Conservation (phyloP, 2,888 invertebrate genomes). For the Tetheella fluctuosa region DNA sequence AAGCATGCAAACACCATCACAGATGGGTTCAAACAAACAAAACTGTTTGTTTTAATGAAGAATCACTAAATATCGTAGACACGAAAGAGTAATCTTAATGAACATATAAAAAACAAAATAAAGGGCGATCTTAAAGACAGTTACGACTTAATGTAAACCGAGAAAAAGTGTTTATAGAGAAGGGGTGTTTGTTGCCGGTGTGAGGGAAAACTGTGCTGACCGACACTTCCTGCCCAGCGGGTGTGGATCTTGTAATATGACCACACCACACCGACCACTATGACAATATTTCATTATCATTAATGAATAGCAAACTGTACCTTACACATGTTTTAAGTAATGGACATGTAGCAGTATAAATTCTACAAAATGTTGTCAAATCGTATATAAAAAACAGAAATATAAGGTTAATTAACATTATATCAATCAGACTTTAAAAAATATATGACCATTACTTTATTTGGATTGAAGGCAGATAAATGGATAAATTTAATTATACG, state of each 20-base stretch:
- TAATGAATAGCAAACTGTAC: neutral
- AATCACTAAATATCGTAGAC: neutral
- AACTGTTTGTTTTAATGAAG: neutral
- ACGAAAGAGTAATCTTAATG: neutral
- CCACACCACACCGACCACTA: neutral
- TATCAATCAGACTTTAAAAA: too few species aligned
- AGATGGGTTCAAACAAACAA: neutral
- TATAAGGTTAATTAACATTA: too few species aligned
- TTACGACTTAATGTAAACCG: neutral
- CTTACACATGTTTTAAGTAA: neutral
- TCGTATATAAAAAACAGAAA: too few species aligned
- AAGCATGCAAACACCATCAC: neutral
- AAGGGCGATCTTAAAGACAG: slow-evolving; percentile 1
- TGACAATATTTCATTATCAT: neutral
- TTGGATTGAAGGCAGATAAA: too few species aligned
- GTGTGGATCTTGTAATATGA: neutral
- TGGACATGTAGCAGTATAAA: neutral
- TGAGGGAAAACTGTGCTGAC: slow-evolving; percentile 8
- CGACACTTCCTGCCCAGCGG: slow-evolving; percentile 6
- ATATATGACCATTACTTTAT: too few species aligned
- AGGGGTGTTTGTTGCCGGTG: neutral
- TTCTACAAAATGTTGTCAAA: neutral
- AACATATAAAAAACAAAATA: neutral
- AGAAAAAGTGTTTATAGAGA: slow-evolving; percentile 1
- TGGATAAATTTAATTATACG: neutral